Conservation (phyloP, 2,113 vertebrate genomes). For the Apaloderma vittatum region DNA sequence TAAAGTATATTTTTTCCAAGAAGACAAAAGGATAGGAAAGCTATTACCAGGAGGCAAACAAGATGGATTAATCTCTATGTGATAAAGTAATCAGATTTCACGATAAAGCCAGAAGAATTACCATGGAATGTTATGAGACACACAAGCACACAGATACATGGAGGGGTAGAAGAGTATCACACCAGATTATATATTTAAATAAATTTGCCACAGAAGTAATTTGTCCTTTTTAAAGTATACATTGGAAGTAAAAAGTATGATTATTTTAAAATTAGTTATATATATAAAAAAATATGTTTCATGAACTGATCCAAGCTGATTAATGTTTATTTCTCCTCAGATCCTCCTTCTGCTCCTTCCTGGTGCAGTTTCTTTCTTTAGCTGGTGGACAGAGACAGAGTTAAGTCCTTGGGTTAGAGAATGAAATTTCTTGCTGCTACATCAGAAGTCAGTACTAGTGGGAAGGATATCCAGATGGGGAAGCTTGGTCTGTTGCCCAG, state of each 20-base stretch:
- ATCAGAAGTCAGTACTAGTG: not conserved
- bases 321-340: not conserved
- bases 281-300: not conserved
- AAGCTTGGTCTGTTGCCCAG: conserved; percentile 38
- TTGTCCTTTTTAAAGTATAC: not conserved
- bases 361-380: not conserved
- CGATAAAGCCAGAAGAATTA: conserved; percentile 14
- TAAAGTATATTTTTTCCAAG: not conserved
- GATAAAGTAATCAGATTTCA: conserved; percentile 37
- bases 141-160: rapidly evolving
- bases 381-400: rapidly evolving
- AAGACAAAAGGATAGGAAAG: not conserved
- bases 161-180: not conserved
- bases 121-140: not conserved
- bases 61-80: not conserved
- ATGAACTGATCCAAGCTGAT: not conserved
- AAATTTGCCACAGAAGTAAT: not conserved
- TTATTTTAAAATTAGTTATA: not conserved
- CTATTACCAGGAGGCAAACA: conserved; percentile 8
- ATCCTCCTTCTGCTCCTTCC: not conserved
- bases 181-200: not conserved
- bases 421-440: conserved; percentile 3
- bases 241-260: not conserved
- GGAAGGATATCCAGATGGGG: conserved; percentile 25
- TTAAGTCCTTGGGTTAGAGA: not conserved